Base-by-base conservation (phyloP, 2,797 vertebrate genomes). In the Channallabes apus region DNA sequence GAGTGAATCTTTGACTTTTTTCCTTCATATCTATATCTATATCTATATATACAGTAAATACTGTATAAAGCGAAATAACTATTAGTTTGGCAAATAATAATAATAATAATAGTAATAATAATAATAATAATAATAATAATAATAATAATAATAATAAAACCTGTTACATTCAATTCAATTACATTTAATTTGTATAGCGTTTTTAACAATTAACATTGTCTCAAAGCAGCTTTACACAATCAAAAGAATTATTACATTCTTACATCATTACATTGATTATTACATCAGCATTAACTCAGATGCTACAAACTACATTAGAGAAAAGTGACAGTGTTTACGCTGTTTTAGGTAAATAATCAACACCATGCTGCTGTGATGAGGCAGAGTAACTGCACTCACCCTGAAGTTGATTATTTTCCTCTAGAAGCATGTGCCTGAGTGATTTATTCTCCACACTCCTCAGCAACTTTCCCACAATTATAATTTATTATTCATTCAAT, bases 61-160 rank as follows among this genome's bases (percentile, higher is more conserved):
- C n/a, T n/a, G n/a, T n/a, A n/a, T n/a, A n/a, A n/a, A n/a, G n/a
- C n/a, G n/a, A n/a, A n/a, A n/a, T n/a, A n/a, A n/a, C n/a, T n/a
- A n/a, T n/a, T n/a, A 9, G 9, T 46, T 46, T 46, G 9, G 41
- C 41, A 46, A 69, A 38, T 69, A 69, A 9, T 69, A 69, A 69
- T 69, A 69, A 69, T 69, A 38, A 69, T 69, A 69, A 69, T 69
- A 38, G 22, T 38, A 69, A 69, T 69, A 69, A 68, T 68, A 35
- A 38, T 20, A 68, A 67, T 64, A 29, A n/a, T n/a, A n/a, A n/a
- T n/a, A n/a, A n/a, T n/a, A n/a, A n/a, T n/a, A n/a, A n/a, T n/a
- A n/a, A n/a, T n/a, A n/a, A n/a, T n/a, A n/a, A n/a, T n/a, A n/a
- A n/a, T n/a, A n/a, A n/a, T n/a, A 65, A 9, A 61, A 7, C 1